Percentiles rank a stretch among this genome's conserved stretches.
Conservation (phyloP, 2,888 invertebrate genomes). For the Nebria brevicollis region DNA sequence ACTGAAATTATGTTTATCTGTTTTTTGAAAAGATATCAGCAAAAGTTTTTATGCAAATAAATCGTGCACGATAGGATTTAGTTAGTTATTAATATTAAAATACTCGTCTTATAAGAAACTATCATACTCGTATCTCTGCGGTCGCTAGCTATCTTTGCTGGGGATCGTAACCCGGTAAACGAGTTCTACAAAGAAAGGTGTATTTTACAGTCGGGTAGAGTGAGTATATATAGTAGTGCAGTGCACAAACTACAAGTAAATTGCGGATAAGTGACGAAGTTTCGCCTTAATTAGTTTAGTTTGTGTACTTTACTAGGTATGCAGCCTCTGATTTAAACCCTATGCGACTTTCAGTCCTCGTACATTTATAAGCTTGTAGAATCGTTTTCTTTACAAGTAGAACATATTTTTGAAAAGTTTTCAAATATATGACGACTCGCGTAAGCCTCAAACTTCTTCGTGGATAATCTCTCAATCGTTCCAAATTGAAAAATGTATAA, state of each 20-base stretch:
- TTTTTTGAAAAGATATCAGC: too few species aligned
- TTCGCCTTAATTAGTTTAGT: constrained; percentile 46
- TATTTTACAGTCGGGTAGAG: constrained; percentile 38
- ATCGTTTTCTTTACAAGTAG: not conserved
- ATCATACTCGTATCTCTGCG: not conserved
- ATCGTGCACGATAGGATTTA: too few species aligned
- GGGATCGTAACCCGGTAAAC: constrained; percentile 28
- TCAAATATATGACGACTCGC: constrained; percentile 14
- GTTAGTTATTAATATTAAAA: constrained; percentile 25
- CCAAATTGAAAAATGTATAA: not conserved
- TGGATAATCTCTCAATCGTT: not conserved
- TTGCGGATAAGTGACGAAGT: constrained; percentile 45
- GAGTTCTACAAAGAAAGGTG: not conserved
- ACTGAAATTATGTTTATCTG: too few species aligned
- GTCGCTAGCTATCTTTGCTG: constrained; percentile 29
- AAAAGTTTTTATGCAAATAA: too few species aligned
- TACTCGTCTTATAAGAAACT: constrained; percentile 4
- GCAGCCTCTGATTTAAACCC: not conserved
- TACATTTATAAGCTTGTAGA: not conserved
- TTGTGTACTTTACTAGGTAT: constrained; percentile 19
- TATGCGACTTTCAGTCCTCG: not conserved
- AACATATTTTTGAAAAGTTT: not conserved
- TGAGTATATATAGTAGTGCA: not conserved
- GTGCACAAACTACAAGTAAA: constrained; percentile 37
- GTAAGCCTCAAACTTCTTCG: not conserved